Evolutionary conservation across 2,113 vertebrate genomes (phyloP).

Genomic region (Pollimyrus isidori): DNA sequence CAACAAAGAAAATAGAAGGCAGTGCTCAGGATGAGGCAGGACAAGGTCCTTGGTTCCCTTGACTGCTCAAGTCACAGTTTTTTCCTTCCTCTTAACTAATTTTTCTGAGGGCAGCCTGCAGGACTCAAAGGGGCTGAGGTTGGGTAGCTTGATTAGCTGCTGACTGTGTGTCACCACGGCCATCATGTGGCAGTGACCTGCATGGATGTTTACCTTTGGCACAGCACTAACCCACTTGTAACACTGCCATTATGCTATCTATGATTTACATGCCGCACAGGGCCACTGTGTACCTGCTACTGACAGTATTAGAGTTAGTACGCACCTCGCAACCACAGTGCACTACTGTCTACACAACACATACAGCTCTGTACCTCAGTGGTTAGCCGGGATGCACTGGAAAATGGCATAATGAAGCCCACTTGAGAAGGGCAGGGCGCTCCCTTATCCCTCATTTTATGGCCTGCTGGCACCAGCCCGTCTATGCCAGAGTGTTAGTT

Average conservation of each 20-base stretch:
- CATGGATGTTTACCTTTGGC: neutral
- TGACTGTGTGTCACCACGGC: neutral
- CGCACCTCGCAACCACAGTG: neutral
- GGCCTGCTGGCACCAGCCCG: slow-evolving; percentile 54
- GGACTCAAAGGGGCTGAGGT: neutral
- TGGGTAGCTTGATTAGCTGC: neutral
- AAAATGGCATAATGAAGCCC: neutral
- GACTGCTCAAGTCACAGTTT: neutral
- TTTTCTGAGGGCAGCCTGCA: neutral
- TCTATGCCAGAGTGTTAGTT: slow-evolving; percentile 50
- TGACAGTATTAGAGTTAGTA: neutral
- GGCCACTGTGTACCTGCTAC: neutral
- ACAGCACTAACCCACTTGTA: neutral
- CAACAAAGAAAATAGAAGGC: neutral
- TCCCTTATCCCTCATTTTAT: slow-evolving; percentile 49
- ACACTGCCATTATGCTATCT: neutral
- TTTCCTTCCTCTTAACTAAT: too few species aligned
- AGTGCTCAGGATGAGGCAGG: neutral
- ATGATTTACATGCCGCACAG: neutral
- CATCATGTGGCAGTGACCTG: neutral
- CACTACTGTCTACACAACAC: neutral
- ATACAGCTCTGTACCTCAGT: neutral
- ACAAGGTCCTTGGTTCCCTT: neutral
- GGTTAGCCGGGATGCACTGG: neutral
- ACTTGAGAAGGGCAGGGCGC: slow-evolving; percentile 31